Evolutionary conservation across 1,140 invertebrate genomes (phyloP).

Genomic region (Laupala kohalensis): DNA sequence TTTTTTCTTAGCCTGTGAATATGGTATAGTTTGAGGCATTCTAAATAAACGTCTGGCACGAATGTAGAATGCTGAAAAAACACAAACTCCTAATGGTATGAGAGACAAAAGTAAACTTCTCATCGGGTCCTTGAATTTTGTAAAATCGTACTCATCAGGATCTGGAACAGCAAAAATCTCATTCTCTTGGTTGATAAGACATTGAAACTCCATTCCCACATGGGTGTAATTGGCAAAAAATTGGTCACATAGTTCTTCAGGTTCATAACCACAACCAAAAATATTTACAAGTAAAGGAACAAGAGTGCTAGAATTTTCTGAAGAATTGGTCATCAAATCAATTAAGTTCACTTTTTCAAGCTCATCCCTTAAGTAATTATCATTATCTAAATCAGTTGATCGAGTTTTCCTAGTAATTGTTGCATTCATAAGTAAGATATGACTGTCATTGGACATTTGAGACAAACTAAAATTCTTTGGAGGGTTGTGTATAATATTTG

Average conservation of each 20-base stretch:
- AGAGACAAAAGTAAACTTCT: slow-evolving; percentile 1
- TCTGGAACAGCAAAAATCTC: slow-evolving; percentile 8
- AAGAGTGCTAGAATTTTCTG: not conserved
- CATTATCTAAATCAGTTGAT: not conserved
- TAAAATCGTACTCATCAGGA: not conserved
- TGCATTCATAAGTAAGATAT: too few relatives aligned
- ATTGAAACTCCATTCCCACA: slow-evolving; percentile 5
- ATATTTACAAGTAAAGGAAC: slow-evolving; percentile 23
- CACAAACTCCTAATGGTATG: slow-evolving; percentile 4
- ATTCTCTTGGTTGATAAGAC: slow-evolving; percentile 1
- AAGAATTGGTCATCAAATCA: not conserved
- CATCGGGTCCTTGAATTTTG: not conserved
- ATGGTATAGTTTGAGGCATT: slow-evolving; percentile 6
- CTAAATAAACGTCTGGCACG: slow-evolving; percentile 10
- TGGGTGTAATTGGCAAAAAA: slow-evolving; percentile 17
- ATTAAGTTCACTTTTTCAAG: not conserved
- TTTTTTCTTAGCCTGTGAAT: slow-evolving; percentile 7
- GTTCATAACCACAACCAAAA: slow-evolving; percentile 26
- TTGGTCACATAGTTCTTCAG: slow-evolving; percentile 21
- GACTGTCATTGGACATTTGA: too few relatives aligned
- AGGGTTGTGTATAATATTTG: too few relatives aligned
- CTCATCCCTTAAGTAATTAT: not conserved
- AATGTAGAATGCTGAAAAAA: slow-evolving; percentile 12
- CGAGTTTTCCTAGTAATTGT: too few relatives aligned
- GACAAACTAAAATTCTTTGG: too few relatives aligned